Evolutionary conservation across 1,140 invertebrate genomes (phyloP), one percentile per base, ranked within the genome.

Genomic region (Globodera rostochiensis): DNA sequence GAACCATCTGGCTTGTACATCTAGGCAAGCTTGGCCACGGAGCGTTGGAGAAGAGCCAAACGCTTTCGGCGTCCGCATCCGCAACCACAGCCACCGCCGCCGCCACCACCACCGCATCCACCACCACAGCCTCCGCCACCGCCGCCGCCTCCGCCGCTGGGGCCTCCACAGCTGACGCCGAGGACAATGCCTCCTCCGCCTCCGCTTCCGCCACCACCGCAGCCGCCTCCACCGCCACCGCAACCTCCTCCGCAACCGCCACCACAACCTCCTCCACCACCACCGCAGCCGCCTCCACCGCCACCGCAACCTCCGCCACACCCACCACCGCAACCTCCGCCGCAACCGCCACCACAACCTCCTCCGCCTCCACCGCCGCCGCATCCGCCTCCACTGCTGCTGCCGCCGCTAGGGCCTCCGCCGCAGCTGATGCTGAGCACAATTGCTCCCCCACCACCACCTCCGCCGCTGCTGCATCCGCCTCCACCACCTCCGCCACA

Each of bases 51-150:
- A 1, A 74, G 73, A 25, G 73, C 73, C 73, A 74, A 74, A 47
- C 73, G 36, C 73, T 74, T 74, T 74, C 73, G 49, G 49, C 73
- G 49, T 50, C 73, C 73, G 25, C 45, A 74, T 7, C 73, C 73
- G 49, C 49, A 74, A 25, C 9, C 21, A 4, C 21, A n/a, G 25
- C 49, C n/a, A 7, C 47, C 5, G 19, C 47, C 53, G 8, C 73
- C 73, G 8, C 73, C 47, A 19, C 73, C 19, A 8, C 73, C 73
- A 8, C 73, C 73, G 25, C 73, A 4, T 6, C 73, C n/a, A 21
- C 73, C n/a, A 36, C 73, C 73, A 7, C 73, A 8, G n/a, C 73
- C 36, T 36, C 36, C n/a, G n/a, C 73, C 73, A 36, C 73, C n/a
- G 8, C 73, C 36, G 64, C 73, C 19, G n/a, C 73, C 73, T 36